Conservation (phyloP, 2,888 invertebrate genomes). For the Dryocosmus kuriphilus region DNA sequence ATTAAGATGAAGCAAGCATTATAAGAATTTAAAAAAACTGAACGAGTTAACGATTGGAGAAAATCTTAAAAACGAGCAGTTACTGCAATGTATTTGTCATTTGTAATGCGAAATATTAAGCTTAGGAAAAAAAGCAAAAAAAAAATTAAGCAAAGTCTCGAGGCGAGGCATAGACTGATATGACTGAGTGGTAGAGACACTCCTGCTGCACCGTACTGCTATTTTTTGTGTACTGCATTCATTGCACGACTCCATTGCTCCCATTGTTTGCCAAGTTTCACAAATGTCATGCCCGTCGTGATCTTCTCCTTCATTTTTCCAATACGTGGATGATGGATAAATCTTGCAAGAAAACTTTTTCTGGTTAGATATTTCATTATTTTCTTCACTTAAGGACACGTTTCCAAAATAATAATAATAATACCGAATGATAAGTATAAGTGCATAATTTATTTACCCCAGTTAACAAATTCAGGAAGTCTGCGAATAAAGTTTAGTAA, state of each 20-base stretch:
- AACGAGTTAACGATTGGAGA: constrained; percentile 44
- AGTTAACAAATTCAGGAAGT: not conserved
- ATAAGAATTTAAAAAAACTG: constrained; percentile 46
- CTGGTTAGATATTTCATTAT: not conserved
- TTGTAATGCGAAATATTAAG: constrained; percentile 50
- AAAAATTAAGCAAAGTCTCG: constrained; percentile 41
- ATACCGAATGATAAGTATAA: not conserved
- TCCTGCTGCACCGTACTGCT: constrained; percentile 54
- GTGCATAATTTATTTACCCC: not conserved
- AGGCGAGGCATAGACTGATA: constrained; percentile 53
- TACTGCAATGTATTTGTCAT: constrained; percentile 58
- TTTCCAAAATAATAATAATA: not conserved
- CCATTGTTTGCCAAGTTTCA: constrained; percentile 42
- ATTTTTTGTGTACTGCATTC: constrained; percentile 54
- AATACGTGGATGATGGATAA: not conserved
- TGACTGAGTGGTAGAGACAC: constrained; percentile 48
- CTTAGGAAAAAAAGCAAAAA: constrained; percentile 16
- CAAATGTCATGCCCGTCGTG: not conserved
- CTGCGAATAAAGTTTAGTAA: not conserved
- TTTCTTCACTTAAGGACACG: not conserved
- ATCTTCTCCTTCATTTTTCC: not conserved
- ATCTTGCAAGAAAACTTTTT: not conserved
- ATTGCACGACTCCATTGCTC: constrained; percentile 54
- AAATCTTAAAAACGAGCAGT: constrained; percentile 45
- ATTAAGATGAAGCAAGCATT: constrained; percentile 28